phyloP scores from a whole-genome alignment of 2,888 invertebrate genomes.

The Erebia epiphron region DNA sequence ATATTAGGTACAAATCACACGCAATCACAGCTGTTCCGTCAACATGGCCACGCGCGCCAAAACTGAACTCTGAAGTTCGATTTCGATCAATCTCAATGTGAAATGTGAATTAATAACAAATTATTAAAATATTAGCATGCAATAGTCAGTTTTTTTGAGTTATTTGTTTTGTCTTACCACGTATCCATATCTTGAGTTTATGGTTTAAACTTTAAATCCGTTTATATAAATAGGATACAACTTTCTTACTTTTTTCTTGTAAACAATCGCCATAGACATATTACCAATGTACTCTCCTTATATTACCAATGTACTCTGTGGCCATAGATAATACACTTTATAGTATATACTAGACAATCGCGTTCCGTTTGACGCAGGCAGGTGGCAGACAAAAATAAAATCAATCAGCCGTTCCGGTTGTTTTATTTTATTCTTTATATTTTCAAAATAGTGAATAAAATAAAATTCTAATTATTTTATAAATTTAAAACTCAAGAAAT shows the following conservation, averaged over 20 bases:
- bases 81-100: background rate
- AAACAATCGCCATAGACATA: too few relatives aligned
- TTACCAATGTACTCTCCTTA: too few relatives aligned
- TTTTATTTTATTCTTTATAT: too few relatives aligned
- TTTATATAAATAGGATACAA: background rate
- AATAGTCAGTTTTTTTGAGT: background rate
- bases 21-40: slow-evolving; percentile 73
- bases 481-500: too few relatives aligned
- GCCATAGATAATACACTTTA: too few relatives aligned
- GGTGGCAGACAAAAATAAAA: too few relatives aligned
- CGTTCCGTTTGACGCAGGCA: too few relatives aligned
- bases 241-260: background rate
- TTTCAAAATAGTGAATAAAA: too few relatives aligned
- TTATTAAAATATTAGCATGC: background rate
- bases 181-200: background rate
- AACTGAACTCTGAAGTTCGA: slow-evolving; percentile 53
- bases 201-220: background rate
- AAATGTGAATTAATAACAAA: background rate
- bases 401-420: too few relatives aligned
- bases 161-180: slow-evolving; percentile 7
- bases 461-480: too few relatives aligned
- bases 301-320: too few relatives aligned
- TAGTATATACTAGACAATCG: too few relatives aligned
- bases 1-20: slow-evolving; percentile 45
- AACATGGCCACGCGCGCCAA: slow-evolving; percentile 79